A percentile compares a stretch with the other conserved stretches of the same genome.
Conservation (phyloP, 37 sponge, comb jelly and placozoan species). For the Theonella swinhoei region DNA sequence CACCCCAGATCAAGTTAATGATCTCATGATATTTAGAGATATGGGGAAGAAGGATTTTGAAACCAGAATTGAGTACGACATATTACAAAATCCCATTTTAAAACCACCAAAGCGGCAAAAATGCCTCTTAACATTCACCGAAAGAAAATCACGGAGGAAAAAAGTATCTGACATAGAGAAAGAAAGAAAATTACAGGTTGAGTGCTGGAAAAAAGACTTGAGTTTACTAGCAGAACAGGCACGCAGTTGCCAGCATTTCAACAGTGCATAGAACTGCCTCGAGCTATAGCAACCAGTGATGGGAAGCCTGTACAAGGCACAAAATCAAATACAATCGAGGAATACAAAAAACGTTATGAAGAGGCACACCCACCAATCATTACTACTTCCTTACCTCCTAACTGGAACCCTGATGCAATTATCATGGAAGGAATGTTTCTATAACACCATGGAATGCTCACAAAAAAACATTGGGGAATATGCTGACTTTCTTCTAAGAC, state of each 20-base stretch:
- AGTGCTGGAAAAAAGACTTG: constrained; percentile 3
- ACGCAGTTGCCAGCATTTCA: neutral
- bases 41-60: constrained; percentile 16
- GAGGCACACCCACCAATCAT: neutral
- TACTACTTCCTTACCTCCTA: neutral
- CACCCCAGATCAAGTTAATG: constrained; percentile 8
- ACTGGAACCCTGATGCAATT: neutral
- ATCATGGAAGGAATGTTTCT: constrained; percentile 33
- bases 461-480: constrained; percentile 11
- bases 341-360: neutral
- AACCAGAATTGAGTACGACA: neutral
- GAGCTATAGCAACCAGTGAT: neutral
- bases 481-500: constrained; percentile 20
- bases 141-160: constrained; percentile 1
- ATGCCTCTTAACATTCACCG: constrained; percentile 8
- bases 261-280: constrained; percentile 1
- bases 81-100: neutral
- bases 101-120: neutral
- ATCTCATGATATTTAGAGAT: constrained; percentile 5
- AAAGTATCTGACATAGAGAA: constrained; percentile 1
- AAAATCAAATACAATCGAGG: neutral
- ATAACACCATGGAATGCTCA: constrained; percentile 5
- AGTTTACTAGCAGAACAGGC: neutral
- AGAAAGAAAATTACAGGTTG: neutral
- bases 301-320: constrained; percentile 8